These are phyloP conservation scores for Ormia ochracea DNA, from an alignment of 2,888 invertebrate species.

Conservation along the genomic window DNA sequence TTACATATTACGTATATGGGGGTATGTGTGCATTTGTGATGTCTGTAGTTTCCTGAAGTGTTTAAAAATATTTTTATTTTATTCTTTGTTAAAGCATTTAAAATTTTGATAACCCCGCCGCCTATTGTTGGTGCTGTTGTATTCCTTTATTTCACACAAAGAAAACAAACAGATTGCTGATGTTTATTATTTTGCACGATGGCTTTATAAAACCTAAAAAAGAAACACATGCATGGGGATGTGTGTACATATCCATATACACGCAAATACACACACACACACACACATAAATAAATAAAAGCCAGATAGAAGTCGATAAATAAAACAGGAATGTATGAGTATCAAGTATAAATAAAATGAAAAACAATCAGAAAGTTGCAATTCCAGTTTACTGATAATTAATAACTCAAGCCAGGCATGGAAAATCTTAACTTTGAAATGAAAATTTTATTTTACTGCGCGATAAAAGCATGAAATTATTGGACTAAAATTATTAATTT, in stretches of 20 bases:
- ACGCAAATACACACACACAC: too few relatives aligned
- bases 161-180: conserved; percentile 9
- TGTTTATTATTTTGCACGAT: conserved; percentile 27
- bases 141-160: conserved; percentile 9
- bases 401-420: conserved; percentile 2
- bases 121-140: conserved; percentile 3
- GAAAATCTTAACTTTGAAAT: neutral
- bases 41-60: neutral
- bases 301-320: conserved; percentile 17
- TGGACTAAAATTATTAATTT: too few relatives aligned
- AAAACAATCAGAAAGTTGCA: conserved; percentile 38
- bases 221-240: too few relatives aligned
- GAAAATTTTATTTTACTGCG: too few relatives aligned
- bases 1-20: too few relatives aligned
- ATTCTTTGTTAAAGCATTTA: conserved; percentile 1
- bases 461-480: too few relatives aligned
- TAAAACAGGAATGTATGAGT: conserved; percentile 30
- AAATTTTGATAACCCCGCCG: conserved; percentile 54
- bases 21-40: too few relatives aligned
- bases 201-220: neutral
- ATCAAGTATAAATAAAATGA: neutral
- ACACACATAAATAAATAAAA: conserved; percentile 27
- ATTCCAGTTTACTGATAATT: conserved; percentile 52
- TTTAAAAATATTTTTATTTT: neutral
- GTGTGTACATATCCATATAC: too few relatives aligned